Conservation (phyloP, 2,888 invertebrate species). For the Microdon myrmicae region DNA sequence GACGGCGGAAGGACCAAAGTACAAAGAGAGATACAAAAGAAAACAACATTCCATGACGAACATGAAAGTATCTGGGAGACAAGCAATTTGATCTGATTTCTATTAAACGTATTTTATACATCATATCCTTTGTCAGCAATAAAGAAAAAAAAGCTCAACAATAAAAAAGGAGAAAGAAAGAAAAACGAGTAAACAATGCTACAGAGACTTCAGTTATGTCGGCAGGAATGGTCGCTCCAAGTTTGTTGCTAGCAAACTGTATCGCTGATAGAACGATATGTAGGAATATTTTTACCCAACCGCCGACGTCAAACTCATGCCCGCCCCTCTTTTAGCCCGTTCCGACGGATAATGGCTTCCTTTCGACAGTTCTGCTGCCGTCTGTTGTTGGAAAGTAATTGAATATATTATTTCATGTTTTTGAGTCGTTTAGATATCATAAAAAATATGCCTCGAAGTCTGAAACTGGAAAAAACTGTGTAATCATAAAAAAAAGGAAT, state of each 20-base stretch:
- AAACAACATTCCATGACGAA: neutral
- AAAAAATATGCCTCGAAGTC: no score
- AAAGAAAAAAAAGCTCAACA: slow-evolving; percentile 1
- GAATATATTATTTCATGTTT: slow-evolving; percentile 44
- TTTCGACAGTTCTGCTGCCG: neutral
- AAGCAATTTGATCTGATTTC: slow-evolving; percentile 38
- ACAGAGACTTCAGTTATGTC: no score
- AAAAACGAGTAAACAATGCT: no score
- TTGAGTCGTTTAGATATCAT: slow-evolving; percentile 36
- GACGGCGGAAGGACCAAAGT: no score
- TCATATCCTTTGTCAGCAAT: slow-evolving; percentile 15
- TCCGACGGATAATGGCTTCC: neutral
- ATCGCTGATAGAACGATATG: slow-evolving; percentile 6
- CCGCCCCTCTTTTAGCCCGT: neutral
- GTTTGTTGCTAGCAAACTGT: slow-evolving; percentile 15
- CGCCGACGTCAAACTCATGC: no score
- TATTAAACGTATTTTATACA: slow-evolving; percentile 28
- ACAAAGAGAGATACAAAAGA: no score
- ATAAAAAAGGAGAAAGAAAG: no score
- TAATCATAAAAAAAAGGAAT: neutral
- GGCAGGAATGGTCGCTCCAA: no score
- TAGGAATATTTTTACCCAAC: slow-evolving; percentile 6
- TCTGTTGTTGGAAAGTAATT: slow-evolving; percentile 25
- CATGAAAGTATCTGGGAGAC: slow-evolving; percentile 26
- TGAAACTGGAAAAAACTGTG: no score